Evolutionary conservation across 2,797 vertebrate species (phyloP).

Genomic region (Chaetophractus vellerosus): DNA sequence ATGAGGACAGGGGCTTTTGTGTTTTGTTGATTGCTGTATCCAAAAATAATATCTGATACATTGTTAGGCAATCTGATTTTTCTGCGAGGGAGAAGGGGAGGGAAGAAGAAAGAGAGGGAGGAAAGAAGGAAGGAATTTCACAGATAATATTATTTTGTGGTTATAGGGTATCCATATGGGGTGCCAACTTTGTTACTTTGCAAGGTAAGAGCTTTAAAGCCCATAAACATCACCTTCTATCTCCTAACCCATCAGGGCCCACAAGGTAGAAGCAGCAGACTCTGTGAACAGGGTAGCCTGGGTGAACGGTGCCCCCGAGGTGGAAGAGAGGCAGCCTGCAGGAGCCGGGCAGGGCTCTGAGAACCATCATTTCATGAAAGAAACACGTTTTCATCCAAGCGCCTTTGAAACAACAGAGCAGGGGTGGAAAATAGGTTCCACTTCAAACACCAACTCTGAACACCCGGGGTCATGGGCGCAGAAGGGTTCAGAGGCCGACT

Average conservation of each 20-base stretch:
- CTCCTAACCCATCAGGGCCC: background rate
- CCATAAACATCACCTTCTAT: background rate
- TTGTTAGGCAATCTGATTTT: background rate
- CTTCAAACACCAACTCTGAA: background rate
- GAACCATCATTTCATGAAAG: background rate
- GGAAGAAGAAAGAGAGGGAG: background rate
- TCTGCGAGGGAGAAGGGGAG: background rate
- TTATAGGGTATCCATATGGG: background rate
- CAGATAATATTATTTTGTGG: background rate
- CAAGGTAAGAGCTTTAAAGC: background rate
- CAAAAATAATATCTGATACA: background rate
- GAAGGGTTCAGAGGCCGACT: background rate
- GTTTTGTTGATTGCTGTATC: background rate
- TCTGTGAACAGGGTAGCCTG: background rate
- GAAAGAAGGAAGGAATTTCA: background rate
- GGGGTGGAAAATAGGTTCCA: background rate
- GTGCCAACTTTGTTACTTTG: background rate
- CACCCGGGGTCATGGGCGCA: background rate
- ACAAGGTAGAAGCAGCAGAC: background rate
- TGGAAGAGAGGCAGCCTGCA: background rate
- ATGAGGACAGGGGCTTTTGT: background rate
- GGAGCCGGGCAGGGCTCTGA: rapidly evolving
- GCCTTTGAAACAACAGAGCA: background rate
- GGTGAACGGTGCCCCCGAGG: background rate
- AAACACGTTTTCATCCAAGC: background rate